Conservation (phyloP, 2,113 vertebrate genomes). For the Leucopsar rothschildi region DNA sequence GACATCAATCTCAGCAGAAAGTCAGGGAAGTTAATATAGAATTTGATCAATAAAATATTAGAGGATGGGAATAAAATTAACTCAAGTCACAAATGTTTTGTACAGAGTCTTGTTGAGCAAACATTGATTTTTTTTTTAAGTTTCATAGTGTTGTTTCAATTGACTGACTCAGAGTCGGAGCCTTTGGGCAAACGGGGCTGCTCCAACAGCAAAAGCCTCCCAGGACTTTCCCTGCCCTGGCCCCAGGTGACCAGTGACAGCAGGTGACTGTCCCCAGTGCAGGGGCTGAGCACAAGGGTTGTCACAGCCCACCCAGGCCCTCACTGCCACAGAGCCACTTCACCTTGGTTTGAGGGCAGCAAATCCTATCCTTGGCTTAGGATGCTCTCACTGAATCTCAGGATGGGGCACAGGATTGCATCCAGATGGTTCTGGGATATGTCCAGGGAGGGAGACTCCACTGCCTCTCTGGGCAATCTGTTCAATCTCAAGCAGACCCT, state of each 20-base stretch:
- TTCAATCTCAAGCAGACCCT: neutral
- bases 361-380: neutral
- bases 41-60: constrained; percentile 65
- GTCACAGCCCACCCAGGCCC: accelerated
- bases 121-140: constrained; percentile 32
- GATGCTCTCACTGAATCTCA: too few species aligned
- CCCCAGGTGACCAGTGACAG: neutral
- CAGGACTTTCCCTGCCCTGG: neutral
- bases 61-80: constrained; percentile 62
- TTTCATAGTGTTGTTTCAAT: constrained; percentile 22
- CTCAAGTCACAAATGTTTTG: constrained; percentile 52
- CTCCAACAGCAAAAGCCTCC: neutral
- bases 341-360: neutral
- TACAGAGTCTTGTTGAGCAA: constrained; percentile 43
- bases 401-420: neutral
- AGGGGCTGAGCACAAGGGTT: neutral
- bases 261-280: neutral
- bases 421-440: neutral
- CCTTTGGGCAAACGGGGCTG: neutral
- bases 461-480: neutral
- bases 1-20: constrained; percentile 48
- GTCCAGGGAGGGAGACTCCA: neutral
- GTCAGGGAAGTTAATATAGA: constrained; percentile 20
- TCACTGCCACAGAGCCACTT: neutral
- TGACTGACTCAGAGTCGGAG: neutral